These are phyloP conservation scores for Zonotrichia leucophrys DNA, from an alignment of 2,113 vertebrate species.

Conservation along the genomic window DNA sequence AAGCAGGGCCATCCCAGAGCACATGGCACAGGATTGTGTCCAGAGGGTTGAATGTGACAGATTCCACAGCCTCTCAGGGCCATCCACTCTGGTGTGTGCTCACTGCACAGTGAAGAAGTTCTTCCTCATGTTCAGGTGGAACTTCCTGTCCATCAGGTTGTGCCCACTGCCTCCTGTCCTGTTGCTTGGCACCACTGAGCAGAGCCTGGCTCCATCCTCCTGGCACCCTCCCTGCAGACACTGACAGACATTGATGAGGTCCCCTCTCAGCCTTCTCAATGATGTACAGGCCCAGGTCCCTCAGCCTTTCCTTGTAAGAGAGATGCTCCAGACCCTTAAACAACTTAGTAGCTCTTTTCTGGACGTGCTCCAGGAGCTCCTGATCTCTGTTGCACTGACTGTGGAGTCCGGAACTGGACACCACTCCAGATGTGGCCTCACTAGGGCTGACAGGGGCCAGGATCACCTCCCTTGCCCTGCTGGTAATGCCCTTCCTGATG, in stretches of 20 bases:
- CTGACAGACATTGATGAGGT: background rate
- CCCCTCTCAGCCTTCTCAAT: rapidly evolving
- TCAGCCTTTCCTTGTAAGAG: background rate
- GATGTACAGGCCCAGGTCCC: background rate
- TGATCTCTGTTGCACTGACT: background rate
- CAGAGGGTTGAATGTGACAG: background rate
- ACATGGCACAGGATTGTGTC: background rate
- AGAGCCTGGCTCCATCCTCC: background rate
- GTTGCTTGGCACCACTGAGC: background rate
- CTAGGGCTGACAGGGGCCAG: background rate
- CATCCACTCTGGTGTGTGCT: rapidly evolving
- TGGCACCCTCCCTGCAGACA: background rate
- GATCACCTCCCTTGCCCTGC: background rate
- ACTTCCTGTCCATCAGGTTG: background rate
- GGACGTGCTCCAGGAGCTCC: background rate
- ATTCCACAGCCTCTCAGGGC: background rate
- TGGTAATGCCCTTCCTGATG: background rate
- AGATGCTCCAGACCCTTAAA: background rate
- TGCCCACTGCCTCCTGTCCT: background rate
- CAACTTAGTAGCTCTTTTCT: background rate
- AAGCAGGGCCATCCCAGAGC: background rate
- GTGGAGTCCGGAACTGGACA: background rate
- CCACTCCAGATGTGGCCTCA: background rate
- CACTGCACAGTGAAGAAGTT: background rate
- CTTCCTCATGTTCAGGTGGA: background rate